These are phyloP conservation scores for Xenus cinereus DNA, from an alignment of 2,113 vertebrate genomes.

Conservation along the genomic window DNA sequence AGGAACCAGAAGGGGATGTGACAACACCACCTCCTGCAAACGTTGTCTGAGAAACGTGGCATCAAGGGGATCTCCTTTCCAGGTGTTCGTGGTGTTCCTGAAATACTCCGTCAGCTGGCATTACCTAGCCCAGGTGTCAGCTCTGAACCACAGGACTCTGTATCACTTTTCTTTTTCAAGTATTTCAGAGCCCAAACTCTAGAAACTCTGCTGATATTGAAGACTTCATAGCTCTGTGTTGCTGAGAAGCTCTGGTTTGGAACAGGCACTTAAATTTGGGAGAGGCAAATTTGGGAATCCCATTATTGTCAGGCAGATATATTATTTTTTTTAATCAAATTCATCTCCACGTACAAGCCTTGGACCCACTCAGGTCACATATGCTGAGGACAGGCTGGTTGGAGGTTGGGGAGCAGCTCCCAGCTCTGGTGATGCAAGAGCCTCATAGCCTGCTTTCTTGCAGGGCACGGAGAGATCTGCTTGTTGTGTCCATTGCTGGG, in stretches of 20 bases:
- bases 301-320: not conserved
- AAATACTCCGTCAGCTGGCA: not conserved
- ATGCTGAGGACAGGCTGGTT: not conserved
- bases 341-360: not conserved
- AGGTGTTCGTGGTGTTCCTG: not conserved
- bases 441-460: fast-evolving
- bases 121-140: not conserved
- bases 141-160: not conserved
- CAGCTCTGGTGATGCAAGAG: not conserved
- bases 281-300: not conserved
- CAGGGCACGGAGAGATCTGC: fast-evolving
- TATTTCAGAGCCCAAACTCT: not conserved
- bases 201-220: not conserved
- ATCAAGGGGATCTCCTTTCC: not conserved
- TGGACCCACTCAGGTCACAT: not conserved
- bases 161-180: not conserved
- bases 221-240: not conserved
- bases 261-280: not conserved
- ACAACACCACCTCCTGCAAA: not conserved
- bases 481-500: not conserved
- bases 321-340: not conserved
- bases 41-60: not conserved
- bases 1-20: not conserved
- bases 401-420: not conserved
- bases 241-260: not conserved